These are phyloP conservation scores for Protosalanx chinensis DNA, from an alignment of 2,797 vertebrate species.

Conservation along the genomic window DNA sequence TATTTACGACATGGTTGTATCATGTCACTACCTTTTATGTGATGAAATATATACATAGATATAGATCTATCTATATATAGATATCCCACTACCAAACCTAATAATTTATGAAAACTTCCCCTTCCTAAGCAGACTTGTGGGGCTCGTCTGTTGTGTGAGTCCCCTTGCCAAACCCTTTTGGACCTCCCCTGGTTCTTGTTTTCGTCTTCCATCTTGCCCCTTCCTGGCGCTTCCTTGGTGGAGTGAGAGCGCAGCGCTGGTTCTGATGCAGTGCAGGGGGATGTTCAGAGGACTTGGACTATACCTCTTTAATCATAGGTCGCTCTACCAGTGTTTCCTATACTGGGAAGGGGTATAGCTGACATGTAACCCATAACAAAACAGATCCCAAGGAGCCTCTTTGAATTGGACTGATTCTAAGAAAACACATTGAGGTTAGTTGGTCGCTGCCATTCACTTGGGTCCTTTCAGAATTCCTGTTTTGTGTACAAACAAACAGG, in stretches of 20 bases:
- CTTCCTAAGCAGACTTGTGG: too few species aligned
- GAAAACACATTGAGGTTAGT: background rate
- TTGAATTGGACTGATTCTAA: background rate
- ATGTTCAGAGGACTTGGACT: background rate
- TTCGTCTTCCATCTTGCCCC: slow-evolving; percentile 14
- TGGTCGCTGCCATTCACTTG: background rate
- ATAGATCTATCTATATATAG: too few species aligned
- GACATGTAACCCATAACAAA: slow-evolving; percentile 48
- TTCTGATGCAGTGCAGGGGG: slow-evolving; percentile 15
- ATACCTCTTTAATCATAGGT: background rate
- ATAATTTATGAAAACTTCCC: too few species aligned
- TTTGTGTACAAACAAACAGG: slow-evolving; percentile 5
- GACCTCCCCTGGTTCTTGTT: slow-evolving; percentile 21
- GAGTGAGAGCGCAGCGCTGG: slow-evolving; percentile 35
- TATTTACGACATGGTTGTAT: slow-evolving; percentile 18
- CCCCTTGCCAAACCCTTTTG: slow-evolving; percentile 31
- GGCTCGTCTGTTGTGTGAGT: slow-evolving; percentile 29
- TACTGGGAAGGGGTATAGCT: slow-evolving; percentile 49
- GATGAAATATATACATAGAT: slow-evolving; percentile 5
- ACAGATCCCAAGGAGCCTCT: slow-evolving; percentile 44
- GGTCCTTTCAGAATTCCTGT: background rate
- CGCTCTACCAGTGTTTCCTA: slow-evolving; percentile 19
- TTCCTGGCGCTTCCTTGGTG: slow-evolving; percentile 29
- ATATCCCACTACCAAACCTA: too few species aligned
- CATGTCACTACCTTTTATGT: slow-evolving; percentile 7